Evolutionary conservation across 2,113 vertebrate species (phyloP).

Genomic region (Clarias magur): DNA sequence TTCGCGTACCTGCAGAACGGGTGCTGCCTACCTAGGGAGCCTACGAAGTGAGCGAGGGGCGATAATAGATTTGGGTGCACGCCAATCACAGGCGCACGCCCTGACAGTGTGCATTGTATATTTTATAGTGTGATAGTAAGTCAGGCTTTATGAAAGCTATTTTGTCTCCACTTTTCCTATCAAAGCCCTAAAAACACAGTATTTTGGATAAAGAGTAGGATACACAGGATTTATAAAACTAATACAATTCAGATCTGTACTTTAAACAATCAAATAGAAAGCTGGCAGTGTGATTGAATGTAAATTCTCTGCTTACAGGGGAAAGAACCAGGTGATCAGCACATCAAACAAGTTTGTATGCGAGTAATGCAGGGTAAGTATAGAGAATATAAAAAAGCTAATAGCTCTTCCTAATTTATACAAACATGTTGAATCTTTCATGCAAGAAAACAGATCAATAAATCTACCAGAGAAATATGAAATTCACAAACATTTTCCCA

Average conservation of each 20-base stretch:
- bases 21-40: too few relatives aligned
- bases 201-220: background rate
- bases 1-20: too few relatives aligned
- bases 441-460: background rate
- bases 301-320: conserved; percentile 74
- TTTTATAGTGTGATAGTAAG: background rate
- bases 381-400: background rate
- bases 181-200: background rate
- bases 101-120: background rate
- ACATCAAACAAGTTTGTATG: conserved; percentile 97
- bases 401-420: background rate
- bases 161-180: background rate
- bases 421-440: background rate
- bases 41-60: too few relatives aligned
- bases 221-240: background rate
- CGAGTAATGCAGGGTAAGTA: conserved; percentile 95
- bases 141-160: background rate
- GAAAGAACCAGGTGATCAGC: conserved; percentile 90
- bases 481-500: background rate
- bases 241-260: background rate
- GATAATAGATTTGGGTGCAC: too few relatives aligned
- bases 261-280: background rate
- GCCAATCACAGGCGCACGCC: too few relatives aligned
- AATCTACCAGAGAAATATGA: background rate
- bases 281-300: background rate